phyloP scores from a whole-genome alignment of 2,113 vertebrate species.

The Pongo abelii region DNA sequence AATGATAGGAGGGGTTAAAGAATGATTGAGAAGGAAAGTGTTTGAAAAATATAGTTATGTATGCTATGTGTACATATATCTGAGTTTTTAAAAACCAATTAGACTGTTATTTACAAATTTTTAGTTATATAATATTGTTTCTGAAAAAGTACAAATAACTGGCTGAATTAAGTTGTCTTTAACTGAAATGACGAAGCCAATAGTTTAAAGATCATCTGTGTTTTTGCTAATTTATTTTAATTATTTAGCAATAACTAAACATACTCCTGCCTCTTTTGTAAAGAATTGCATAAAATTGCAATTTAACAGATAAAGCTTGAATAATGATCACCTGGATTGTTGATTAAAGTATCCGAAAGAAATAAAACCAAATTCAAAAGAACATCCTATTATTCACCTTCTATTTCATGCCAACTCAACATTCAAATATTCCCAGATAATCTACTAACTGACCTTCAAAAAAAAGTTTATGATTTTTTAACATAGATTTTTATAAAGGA shows the following conservation, averaged over 20 bases:
- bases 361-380: neutral
- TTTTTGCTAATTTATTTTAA: neutral
- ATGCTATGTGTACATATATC: neutral
- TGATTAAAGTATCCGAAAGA: neutral
- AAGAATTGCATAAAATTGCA: neutral
- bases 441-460: constrained; percentile 15
- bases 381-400: neutral
- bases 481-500: neutral
- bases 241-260: neutral
- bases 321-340: neutral
- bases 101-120: neutral
- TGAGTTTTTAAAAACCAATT: constrained; percentile 3
- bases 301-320: neutral
- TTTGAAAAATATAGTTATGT: neutral
- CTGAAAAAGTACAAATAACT: neutral
- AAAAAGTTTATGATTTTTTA: neutral
- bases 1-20: neutral
- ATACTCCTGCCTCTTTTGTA: neutral
- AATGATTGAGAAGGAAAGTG: neutral
- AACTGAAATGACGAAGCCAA: neutral
- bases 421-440: neutral
- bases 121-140: neutral
- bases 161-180: neutral
- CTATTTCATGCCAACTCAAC: neutral
- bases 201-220: neutral